Conservation (phyloP, 64 coral and sea anemone species). For the Stylophora pistillata region DNA sequence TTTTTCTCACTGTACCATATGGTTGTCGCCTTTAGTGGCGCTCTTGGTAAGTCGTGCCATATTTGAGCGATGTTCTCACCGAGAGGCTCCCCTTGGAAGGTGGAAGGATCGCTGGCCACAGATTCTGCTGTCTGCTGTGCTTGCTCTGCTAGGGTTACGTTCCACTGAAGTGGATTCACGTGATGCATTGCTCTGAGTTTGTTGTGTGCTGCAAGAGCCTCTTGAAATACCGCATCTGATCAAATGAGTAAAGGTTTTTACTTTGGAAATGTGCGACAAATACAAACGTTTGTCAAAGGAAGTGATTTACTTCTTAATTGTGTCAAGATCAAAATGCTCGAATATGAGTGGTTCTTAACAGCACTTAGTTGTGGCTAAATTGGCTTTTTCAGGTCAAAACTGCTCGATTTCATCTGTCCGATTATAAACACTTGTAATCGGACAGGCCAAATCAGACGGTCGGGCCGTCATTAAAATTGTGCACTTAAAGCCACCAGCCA, state of each 20-base stretch:
- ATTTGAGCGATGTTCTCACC: constrained; percentile 95
- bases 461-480: too few species aligned
- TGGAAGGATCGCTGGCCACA: constrained; percentile 75
- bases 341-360: too few species aligned
- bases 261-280: not conserved
- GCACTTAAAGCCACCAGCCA: too few species aligned
- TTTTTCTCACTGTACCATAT: constrained; percentile 87
- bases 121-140: constrained; percentile 80
- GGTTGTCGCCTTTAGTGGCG: constrained; percentile 83
- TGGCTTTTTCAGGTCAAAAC: too few species aligned
- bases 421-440: too few species aligned
- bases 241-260: not conserved
- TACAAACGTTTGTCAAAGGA: not conserved
- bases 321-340: too few species aligned
- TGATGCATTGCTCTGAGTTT: constrained; percentile 74
- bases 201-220: constrained; percentile 79
- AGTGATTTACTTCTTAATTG: too few species aligned
- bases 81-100: constrained; percentile 57
- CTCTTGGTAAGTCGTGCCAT: constrained; percentile 86
- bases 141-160: constrained; percentile 71
- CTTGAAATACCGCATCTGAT: constrained; percentile 66
- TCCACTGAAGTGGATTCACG: constrained; percentile 78
- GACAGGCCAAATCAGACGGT: too few species aligned
- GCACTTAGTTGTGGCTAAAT: too few species aligned
- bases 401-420: too few species aligned